Evolutionary conservation across 2,888 invertebrate species (phyloP).

Genomic region (Drosophila monieri): DNA sequence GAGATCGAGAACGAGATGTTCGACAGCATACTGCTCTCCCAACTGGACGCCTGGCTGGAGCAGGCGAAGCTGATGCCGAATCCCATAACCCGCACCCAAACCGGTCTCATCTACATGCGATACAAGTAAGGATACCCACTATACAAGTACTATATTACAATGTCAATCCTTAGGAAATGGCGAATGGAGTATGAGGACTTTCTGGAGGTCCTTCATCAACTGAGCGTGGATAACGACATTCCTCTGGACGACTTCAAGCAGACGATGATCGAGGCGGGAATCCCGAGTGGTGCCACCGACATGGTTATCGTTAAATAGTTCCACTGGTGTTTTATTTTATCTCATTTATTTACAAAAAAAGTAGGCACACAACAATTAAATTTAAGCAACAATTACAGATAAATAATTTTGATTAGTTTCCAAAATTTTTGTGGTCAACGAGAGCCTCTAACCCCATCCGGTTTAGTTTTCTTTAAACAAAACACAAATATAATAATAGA

Average conservation of each 20-base stretch:
- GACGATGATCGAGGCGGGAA: slow-evolving; percentile 49
- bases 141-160: background rate
- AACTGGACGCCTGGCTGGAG: slow-evolving; percentile 72
- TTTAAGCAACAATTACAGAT: slow-evolving; percentile 49
- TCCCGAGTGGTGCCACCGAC: slow-evolving; percentile 52
- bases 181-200: slow-evolving; percentile 76
- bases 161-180: slow-evolving; percentile 66
- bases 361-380: slow-evolving; percentile 25
- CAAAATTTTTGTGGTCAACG: slow-evolving; percentile 24
- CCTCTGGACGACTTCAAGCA: slow-evolving; percentile 59
- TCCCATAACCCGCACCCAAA: slow-evolving; percentile 66
- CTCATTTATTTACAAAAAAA: slow-evolving; percentile 43
- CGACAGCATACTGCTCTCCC: slow-evolving; percentile 71
- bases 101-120: slow-evolving; percentile 74
- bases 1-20: slow-evolving; percentile 68
- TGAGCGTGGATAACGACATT: slow-evolving; percentile 46
- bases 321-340: slow-evolving; percentile 27
- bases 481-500: background rate
- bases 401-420: slow-evolving; percentile 19
- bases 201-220: slow-evolving; percentile 57
- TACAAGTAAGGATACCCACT: slow-evolving; percentile 58
- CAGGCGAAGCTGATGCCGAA: slow-evolving; percentile 67
- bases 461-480: background rate
- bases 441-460: slow-evolving; percentile 26
- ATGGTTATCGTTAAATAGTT: slow-evolving; percentile 55